A percentile compares a stretch with the other conserved stretches of the same genome.
Conservation (phyloP, 2,888 invertebrate species). For the Nomada ferruginata region DNA sequence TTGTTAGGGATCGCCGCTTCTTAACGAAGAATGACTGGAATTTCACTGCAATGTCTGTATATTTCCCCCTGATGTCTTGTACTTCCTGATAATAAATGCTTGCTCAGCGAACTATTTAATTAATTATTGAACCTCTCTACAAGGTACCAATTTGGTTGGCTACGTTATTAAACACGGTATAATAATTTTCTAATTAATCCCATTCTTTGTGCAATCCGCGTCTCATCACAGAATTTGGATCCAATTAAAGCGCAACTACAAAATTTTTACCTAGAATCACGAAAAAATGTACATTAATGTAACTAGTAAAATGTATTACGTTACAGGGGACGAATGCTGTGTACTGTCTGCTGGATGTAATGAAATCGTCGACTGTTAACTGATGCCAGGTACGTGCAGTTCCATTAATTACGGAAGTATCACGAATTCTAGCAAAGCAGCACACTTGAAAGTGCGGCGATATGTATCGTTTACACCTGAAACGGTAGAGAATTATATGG, state of each 20-base stretch:
- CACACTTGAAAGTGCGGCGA: neutral
- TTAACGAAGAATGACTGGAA: constrained; percentile 30
- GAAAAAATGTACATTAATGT: constrained; percentile 6
- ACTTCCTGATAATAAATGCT: neutral
- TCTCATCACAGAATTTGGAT: no score
- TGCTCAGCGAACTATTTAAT: neutral
- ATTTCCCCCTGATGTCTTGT: constrained; percentile 3
- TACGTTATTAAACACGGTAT: neutral
- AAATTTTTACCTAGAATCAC: neutral
- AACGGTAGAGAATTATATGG: neutral
- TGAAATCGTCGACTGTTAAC: constrained; percentile 23
- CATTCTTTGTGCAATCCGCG: neutral
- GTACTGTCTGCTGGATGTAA: neutral
- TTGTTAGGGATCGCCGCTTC: constrained; percentile 12
- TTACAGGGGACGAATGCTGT: neutral
- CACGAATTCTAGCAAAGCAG: neutral
- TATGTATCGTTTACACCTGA: neutral
- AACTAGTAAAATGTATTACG: constrained; percentile 20
- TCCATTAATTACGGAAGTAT: constrained; percentile 12
- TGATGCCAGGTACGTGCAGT: neutral
- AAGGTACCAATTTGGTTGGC: neutral
- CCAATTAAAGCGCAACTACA: neutral
- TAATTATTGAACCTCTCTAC: constrained; percentile 19
- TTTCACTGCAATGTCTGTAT: constrained; percentile 18
- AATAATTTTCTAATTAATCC: neutral